Evolutionary conservation across 2,113 vertebrate genomes (phyloP), one percentile per base, ranked within the genome.

Genomic region (Glaucidium brasilianum): DNA sequence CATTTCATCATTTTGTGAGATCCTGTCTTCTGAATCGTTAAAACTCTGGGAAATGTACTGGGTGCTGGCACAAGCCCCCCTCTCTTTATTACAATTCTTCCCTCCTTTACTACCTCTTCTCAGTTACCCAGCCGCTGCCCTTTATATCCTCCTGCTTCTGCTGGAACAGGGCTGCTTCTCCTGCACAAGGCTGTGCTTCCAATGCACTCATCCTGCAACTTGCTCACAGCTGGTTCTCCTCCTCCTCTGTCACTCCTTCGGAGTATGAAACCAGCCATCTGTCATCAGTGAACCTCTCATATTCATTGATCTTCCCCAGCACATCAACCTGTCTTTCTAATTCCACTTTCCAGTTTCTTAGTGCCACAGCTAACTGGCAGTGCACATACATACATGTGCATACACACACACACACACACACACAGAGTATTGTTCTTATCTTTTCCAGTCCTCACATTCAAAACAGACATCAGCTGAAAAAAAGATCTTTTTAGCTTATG

Each of bases 211-310:
- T 93, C 91, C 82, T 79, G 95, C 87, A 96, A 89, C 91, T 96
- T 26, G 5, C 79, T 97, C 96, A 94, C 96, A 97, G 91, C 92
- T 97, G 96, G 96, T 96, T 94, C 97, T 97, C 97, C 96, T 97
- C 95, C 95, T 97, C 90, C 94, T 96, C 92, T 95, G 94, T 95
- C 96, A 92, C 77, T 91, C 91, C 89, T 97, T 97, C 94, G 35
- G 95, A 96, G 95, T 95, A 83, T 55, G 92, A 96, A 98, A 94
- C 74, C 91, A 96, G 94, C 90, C 94, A 93, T 94, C 96, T 97
- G 80, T 97, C 94, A 97, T 96, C 94, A 96, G 79, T 81, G 94
- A 94, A 90, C 94, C 92, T 97, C 95, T 94, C 80, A 50, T 86
- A 97, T 91, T 96, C 96, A 97, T 93, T 97, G 97, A 98, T 97